These are phyloP conservation scores for Syngnathus typhle DNA, from an alignment of 2,113 vertebrate species.

Conservation along the genomic window DNA sequence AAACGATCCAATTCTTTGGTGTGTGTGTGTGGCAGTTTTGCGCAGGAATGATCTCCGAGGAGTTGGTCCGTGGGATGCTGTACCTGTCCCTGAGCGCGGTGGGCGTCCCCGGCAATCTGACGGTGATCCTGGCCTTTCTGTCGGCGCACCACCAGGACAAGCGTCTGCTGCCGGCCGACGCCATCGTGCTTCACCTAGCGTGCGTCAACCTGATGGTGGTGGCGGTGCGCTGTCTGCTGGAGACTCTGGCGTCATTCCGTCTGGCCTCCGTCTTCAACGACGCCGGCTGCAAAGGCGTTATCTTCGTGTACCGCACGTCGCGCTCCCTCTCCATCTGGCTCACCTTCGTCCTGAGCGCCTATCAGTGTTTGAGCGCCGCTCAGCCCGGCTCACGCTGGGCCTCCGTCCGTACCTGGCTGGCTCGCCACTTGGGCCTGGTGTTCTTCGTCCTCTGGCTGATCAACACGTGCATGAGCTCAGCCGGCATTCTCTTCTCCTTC, in stretches of 20 bases:
- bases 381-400: constrained; percentile 64
- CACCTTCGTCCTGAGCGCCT: constrained; percentile 69
- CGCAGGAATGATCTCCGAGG: constrained; percentile 45
- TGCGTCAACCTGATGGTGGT: constrained; percentile 67
- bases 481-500: constrained; percentile 53
- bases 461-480: constrained; percentile 55
- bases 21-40: background rate
- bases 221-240: constrained; percentile 60
- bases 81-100: constrained; percentile 61
- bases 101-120: constrained; percentile 67
- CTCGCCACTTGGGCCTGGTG: constrained; percentile 43
- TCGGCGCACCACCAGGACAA: constrained; percentile 46
- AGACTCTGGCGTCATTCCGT: constrained; percentile 63
- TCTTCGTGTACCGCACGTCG: constrained; percentile 66
- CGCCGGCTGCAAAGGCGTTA: constrained; percentile 61
- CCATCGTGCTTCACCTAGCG: constrained; percentile 67
- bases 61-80: constrained; percentile 54
- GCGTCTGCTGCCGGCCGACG: constrained; percentile 63
- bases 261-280: constrained; percentile 57
- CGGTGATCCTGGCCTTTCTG: constrained; percentile 63
- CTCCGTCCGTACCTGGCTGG: constrained; percentile 24
- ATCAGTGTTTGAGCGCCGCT: constrained; percentile 68
- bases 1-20: background rate
- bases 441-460: constrained; percentile 65
- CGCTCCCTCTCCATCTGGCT: constrained; percentile 73